Percentiles rank a stretch among this genome's conserved stretches.
Conservation (phyloP, 1,140 invertebrate species). For the Drosophila sp. region DNA sequence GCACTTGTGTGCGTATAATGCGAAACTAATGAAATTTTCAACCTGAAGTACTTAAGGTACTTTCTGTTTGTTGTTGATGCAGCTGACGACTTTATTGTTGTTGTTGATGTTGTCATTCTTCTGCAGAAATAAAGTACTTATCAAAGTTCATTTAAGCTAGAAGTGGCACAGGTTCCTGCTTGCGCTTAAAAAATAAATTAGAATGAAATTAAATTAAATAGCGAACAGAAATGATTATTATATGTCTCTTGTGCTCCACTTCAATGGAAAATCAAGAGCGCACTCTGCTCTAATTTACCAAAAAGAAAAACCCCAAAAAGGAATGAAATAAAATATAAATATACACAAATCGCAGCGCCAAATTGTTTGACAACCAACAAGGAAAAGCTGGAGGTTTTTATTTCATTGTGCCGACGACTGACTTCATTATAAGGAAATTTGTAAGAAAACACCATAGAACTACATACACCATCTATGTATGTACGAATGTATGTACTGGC, state of each 20-base stretch:
- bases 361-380: constrained; percentile 46
- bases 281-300: constrained; percentile 68
- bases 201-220: constrained; percentile 81
- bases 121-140: constrained; percentile 72
- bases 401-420: constrained; percentile 59
- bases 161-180: constrained; percentile 45
- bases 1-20: constrained; percentile 55
- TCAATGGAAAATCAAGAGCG: constrained; percentile 75
- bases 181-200: constrained; percentile 75
- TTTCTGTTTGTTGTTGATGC: constrained; percentile 46
- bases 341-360: constrained; percentile 49
- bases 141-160: constrained; percentile 78
- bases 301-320: constrained; percentile 32
- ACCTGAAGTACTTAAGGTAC: constrained; percentile 70
- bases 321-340: constrained; percentile 51
- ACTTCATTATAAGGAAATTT: constrained; percentile 77
- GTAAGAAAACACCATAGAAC: constrained; percentile 68
- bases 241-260: constrained; percentile 59
- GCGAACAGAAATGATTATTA: constrained; percentile 54
- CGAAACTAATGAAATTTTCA: constrained; percentile 79
- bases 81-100: neutral
- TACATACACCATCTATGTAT: constrained; percentile 27
- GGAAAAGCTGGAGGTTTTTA: constrained; percentile 47
- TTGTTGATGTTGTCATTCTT: constrained; percentile 51
- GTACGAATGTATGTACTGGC: neutral